These are phyloP conservation scores for Notiomystis cincta DNA, from an alignment of 2,113 vertebrate genomes.

Conservation along the genomic window DNA sequence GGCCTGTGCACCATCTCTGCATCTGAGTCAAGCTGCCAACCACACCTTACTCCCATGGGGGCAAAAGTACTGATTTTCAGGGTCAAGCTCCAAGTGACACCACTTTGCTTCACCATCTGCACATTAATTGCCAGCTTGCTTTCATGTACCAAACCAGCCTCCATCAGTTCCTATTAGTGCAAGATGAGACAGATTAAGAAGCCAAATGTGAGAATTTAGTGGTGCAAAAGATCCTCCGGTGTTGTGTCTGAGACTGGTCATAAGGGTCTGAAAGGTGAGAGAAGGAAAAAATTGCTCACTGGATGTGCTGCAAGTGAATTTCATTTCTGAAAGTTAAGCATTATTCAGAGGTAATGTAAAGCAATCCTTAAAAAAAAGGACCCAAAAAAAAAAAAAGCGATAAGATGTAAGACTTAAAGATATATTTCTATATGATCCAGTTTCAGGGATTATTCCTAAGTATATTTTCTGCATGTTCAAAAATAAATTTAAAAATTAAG, in stretches of 20 bases:
- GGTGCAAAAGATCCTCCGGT: background rate
- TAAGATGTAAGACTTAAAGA: background rate
- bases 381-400: background rate
- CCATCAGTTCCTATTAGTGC: background rate
- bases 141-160: background rate
- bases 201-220: background rate
- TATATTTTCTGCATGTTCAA: background rate
- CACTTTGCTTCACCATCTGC: background rate
- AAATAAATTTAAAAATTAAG: background rate
- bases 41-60: background rate
- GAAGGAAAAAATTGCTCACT: background rate
- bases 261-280: background rate
- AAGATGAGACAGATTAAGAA: background rate
- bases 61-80: background rate
- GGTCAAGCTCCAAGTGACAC: background rate
- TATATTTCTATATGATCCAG: background rate
- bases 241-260: background rate
- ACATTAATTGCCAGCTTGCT: background rate
- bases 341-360: background rate
- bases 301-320: background rate
- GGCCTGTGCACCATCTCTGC: background rate
- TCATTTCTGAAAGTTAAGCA: background rate
- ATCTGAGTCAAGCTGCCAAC: background rate
- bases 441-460: background rate
- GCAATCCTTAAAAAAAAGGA: background rate